These are phyloP conservation scores for Ceratothoa steindachneri DNA, from an alignment of 2,888 invertebrate species.

Conservation along the genomic window DNA sequence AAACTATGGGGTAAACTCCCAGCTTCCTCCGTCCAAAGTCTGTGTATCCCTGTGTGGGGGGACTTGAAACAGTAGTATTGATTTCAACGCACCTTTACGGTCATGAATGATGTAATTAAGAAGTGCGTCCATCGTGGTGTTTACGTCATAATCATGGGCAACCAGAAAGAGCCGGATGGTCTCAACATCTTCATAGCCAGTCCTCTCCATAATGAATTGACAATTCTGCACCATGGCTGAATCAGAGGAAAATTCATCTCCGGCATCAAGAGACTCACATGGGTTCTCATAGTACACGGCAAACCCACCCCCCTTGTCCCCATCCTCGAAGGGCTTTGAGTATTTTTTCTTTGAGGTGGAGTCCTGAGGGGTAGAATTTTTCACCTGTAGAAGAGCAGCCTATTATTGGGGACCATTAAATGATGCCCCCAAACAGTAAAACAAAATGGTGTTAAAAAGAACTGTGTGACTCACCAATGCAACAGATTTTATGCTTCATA, in stretches of 20 bases:
- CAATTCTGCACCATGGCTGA: conserved; percentile 46
- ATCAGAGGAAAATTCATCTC: conserved; percentile 48
- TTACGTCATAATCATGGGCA: conserved; percentile 39
- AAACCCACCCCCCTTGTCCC: neutral
- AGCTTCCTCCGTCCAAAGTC: too few species aligned
- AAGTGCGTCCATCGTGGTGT: conserved; percentile 40
- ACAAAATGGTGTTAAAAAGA: too few species aligned
- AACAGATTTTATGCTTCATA: too few species aligned
- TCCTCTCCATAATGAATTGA: conserved; percentile 49
- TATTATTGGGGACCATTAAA: too few species aligned
- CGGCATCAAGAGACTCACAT: conserved; percentile 40
- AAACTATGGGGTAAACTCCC: too few species aligned
- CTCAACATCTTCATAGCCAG: conserved; percentile 49
- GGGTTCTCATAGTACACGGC: conserved; percentile 19
- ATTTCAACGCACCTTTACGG: conserved; percentile 26
- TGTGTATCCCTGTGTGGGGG: too few species aligned
- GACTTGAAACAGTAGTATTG: too few species aligned
- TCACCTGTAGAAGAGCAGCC: neutral
- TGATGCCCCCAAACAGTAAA: too few species aligned
- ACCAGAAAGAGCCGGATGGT: conserved; percentile 49
- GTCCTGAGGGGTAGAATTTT: neutral
- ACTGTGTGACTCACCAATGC: too few species aligned
- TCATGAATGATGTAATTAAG: conserved; percentile 31
- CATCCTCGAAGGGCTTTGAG: neutral
- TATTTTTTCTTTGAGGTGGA: neutral